Evolutionary conservation across 2,113 vertebrate species (phyloP).

Genomic region (Myodes glareolus): DNA sequence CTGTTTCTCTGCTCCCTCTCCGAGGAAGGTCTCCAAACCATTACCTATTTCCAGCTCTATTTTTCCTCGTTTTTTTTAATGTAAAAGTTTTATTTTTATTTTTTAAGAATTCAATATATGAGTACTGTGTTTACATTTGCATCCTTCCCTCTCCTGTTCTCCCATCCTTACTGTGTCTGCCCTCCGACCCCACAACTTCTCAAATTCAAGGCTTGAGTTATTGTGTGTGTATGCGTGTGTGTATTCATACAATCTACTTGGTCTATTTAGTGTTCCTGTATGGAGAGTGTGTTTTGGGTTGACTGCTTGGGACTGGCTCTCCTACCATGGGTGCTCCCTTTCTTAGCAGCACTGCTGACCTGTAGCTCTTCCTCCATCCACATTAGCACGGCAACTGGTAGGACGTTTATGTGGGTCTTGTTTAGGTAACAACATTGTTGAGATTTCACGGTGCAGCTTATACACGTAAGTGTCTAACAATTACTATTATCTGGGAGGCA

Average conservation of each 20-base stretch:
- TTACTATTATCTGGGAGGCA: background rate
- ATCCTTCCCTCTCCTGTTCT: background rate
- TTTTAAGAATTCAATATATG: background rate
- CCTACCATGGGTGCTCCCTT: background rate
- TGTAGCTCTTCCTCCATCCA: background rate
- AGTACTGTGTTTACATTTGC: background rate
- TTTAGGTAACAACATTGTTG: background rate
- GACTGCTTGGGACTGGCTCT: background rate
- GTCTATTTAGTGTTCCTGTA: background rate
- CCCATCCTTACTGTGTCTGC: background rate
- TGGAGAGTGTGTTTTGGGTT: background rate
- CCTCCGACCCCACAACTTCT: background rate
- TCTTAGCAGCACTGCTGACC: background rate
- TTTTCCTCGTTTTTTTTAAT: background rate
- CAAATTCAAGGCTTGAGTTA: background rate
- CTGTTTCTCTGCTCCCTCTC: slow-evolving; percentile 1
- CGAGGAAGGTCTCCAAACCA: background rate
- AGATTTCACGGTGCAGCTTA: background rate
- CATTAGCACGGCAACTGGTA: background rate
- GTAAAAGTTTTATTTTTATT: background rate
- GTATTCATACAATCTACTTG: background rate
- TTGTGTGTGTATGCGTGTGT: background rate
- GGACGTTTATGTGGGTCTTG: background rate
- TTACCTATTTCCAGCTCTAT: background rate
- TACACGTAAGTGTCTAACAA: background rate